Percentiles rank a stretch among this genome's conserved stretches.
Evolutionary conservation across 2,888 invertebrate genomes (phyloP).

Genomic region (Gerris lacustris): DNA sequence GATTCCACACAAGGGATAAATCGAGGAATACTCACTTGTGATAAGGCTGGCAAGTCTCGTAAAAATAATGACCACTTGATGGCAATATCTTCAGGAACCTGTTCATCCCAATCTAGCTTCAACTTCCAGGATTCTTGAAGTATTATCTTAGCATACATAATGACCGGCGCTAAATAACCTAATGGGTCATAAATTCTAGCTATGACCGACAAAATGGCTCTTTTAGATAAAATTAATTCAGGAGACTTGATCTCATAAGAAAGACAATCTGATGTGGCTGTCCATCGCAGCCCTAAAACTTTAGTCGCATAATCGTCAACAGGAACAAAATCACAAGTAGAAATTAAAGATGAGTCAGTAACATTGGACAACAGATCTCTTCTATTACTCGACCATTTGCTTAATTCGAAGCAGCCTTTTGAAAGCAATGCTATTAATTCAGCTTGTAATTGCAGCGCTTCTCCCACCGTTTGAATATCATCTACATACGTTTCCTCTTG

Average conservation of each 20-base stretch:
- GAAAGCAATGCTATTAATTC: neutral
- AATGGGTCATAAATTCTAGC: neutral
- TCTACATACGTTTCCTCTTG: slow-evolving; percentile 12
- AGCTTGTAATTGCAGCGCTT: neutral
- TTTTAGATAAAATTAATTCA: neutral
- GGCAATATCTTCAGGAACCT: neutral
- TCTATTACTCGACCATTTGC: neutral
- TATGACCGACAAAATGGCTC: neutral
- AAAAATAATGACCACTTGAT: neutral
- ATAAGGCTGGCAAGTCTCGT: neutral
- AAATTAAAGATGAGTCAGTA: neutral
- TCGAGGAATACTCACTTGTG: neutral
- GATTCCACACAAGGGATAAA: neutral
- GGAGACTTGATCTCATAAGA: slow-evolving; percentile 2
- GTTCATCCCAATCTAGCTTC: neutral
- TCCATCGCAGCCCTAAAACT: neutral
- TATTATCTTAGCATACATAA: neutral
- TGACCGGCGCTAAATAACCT: neutral
- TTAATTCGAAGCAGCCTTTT: neutral
- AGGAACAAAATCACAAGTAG: neutral
- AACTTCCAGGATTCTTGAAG: neutral
- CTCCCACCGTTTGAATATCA: slow-evolving; percentile 5
- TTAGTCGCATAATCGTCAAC: neutral
- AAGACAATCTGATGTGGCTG: neutral
- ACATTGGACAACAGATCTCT: neutral